These are phyloP conservation scores for Chymomyza costata DNA, from an alignment of 1,140 invertebrate species.

Conservation along the genomic window DNA sequence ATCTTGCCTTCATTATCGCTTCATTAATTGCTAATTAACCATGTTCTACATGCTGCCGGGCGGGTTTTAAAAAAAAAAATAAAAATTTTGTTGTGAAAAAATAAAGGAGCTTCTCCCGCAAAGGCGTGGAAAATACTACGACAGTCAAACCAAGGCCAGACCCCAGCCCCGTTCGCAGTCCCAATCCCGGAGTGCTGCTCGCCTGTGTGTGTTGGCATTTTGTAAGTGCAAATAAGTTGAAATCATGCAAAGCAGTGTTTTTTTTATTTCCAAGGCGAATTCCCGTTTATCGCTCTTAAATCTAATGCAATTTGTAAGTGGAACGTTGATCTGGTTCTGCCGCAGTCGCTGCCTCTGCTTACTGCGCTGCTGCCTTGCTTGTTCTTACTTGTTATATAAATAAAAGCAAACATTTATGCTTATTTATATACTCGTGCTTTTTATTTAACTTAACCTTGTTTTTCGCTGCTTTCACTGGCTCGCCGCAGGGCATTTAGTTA, in stretches of 20 bases:
- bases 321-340: conserved; percentile 22
- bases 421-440: conserved; percentile 60
- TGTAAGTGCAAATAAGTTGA: conserved; percentile 72
- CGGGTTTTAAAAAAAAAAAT: conserved; percentile 31
- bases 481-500: conserved; percentile 59
- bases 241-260: conserved; percentile 66
- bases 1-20: conserved; percentile 72
- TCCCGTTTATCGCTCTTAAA: conserved; percentile 62
- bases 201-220: conserved; percentile 36
- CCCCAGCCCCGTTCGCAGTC: not conserved
- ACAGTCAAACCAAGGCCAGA: conserved; percentile 2
- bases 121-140: conserved; percentile 65
- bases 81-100: too few species aligned
- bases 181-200: too few species aligned
- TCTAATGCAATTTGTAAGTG: conserved; percentile 73
- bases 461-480: conserved; percentile 36
- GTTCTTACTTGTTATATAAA: conserved; percentile 45
- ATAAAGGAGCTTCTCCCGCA: conserved; percentile 45
- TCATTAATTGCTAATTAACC: conserved; percentile 74
- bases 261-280: conserved; percentile 36
- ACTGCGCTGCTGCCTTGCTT: not conserved
- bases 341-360: not conserved
- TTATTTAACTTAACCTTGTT: conserved; percentile 10
- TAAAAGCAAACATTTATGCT: conserved; percentile 71
- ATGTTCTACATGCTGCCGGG: conserved; percentile 60